phyloP scores from a whole-genome alignment of 2,113 vertebrate genomes.

The Amphilophus citrinellus region DNA sequence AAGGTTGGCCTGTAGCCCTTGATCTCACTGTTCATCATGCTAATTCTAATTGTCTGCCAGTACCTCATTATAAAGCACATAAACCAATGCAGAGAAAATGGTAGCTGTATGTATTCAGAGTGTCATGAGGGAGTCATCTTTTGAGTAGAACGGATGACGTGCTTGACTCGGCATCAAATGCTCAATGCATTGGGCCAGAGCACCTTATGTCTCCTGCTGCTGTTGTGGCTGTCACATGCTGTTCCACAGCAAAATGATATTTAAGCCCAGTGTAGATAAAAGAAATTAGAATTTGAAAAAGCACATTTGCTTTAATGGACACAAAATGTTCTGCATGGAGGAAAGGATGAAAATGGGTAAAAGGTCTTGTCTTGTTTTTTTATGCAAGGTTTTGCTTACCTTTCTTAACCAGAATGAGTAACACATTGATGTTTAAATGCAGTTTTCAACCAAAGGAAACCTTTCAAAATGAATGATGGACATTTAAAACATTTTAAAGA shows the following conservation, averaged over 20 bases:
- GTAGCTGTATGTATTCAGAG: not conserved
- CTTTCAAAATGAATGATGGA: not conserved
- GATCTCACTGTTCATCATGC: not conserved
- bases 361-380: not conserved
- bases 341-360: not conserved
- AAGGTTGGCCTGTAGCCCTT: not conserved
- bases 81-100: not conserved
- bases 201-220: not conserved
- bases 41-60: not conserved
- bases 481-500: not conserved
- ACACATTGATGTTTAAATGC: not conserved
- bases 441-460: not conserved
- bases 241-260: not conserved
- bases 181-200: not conserved
- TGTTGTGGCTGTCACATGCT: constrained; percentile 7
- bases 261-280: not conserved
- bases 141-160: not conserved
- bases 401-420: not conserved
- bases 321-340: not conserved
- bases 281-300: not conserved
- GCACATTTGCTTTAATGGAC: not conserved
- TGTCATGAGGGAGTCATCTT: not conserved
- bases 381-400: not conserved
- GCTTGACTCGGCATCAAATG: not conserved
- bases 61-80: not conserved